phyloP scores from a whole-genome alignment of 2,113 vertebrate species.

The Illadopsis cleaveri region DNA sequence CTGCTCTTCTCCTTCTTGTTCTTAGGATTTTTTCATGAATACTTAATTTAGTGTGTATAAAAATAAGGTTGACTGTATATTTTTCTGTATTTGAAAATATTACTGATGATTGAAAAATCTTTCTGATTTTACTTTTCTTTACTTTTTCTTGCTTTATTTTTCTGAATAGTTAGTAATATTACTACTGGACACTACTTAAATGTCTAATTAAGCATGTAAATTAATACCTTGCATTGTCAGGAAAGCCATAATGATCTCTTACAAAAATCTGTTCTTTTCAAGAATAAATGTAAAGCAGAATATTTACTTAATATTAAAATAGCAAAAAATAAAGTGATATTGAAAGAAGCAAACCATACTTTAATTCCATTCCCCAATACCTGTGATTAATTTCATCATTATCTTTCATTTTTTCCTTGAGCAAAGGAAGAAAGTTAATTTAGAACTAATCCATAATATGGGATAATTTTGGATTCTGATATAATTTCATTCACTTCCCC shows the following conservation, averaged over 20 bases:
- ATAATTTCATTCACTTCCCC: neutral
- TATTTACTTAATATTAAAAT: neutral
- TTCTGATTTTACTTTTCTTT: neutral
- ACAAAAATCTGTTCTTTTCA: neutral
- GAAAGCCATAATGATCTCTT: neutral
- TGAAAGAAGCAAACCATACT: neutral
- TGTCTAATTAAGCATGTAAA: neutral
- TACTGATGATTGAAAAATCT: neutral
- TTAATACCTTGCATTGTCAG: neutral
- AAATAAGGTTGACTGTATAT: neutral
- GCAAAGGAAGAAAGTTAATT: neutral
- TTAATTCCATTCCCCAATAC: neutral
- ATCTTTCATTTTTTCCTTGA: neutral
- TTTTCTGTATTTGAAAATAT: neutral
- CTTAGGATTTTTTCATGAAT: neutral
- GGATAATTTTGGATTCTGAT: neutral
- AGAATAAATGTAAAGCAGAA: neutral
- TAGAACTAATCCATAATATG: neutral
- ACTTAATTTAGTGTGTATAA: neutral
- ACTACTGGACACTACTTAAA: neutral
- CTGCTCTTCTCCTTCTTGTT: neutral
- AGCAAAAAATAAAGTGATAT: neutral
- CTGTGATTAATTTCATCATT: neutral
- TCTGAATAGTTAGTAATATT: neutral
- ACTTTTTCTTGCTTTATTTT: neutral